Base-by-base conservation (phyloP, 2,113 vertebrate genomes). In the Prolemur simus region DNA sequence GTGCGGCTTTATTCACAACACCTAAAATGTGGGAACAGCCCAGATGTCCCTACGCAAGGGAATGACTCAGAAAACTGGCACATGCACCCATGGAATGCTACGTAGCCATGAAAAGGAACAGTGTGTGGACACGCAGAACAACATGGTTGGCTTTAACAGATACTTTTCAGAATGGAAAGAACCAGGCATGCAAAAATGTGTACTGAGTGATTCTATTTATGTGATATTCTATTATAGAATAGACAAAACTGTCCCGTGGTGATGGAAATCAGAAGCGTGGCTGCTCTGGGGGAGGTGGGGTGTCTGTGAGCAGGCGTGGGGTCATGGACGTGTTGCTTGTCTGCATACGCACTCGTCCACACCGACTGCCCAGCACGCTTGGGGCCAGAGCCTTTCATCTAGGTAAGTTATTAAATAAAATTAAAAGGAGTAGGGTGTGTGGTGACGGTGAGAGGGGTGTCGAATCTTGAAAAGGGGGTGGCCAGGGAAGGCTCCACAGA, bases 121-220 rank as follows among this genome's bases (percentile, higher is more conserved):
- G 7, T 21, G 42, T 37, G 17, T 7, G 0, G 23, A 63, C 21
- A 54, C 2, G 10, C 45, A 64, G 12, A 64, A 32, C 7, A 27
- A 78, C 25, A 8, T 4, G 77, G 77, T 13, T 17, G 63, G 27
- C 60, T 76, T 88, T 29, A 58, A 71, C n/a, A 52, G 29, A 45
- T 58, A 32, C 23, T 66, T 73, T 92, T 80, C 81, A 88, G 76
- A 83, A 68, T 39, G 52, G 80, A 60, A 87, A 87, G 89, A 87
- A 69, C 76, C 85, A 93, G 8, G 58, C 25, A 42, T 47, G 21
- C 58, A 71, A 63, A 95, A 87, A 80, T 39, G 45, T 9, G 13
- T 8, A 2, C 76, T 2, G 4, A 2, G 10, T 52, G 74, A 60
- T 84, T 86, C 92, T 91, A 60, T 95, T 89, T 83, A 63, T 63